phyloP scores from a whole-genome alignment of 2,797 vertebrate species.

The Cossypha dichroa region DNA sequence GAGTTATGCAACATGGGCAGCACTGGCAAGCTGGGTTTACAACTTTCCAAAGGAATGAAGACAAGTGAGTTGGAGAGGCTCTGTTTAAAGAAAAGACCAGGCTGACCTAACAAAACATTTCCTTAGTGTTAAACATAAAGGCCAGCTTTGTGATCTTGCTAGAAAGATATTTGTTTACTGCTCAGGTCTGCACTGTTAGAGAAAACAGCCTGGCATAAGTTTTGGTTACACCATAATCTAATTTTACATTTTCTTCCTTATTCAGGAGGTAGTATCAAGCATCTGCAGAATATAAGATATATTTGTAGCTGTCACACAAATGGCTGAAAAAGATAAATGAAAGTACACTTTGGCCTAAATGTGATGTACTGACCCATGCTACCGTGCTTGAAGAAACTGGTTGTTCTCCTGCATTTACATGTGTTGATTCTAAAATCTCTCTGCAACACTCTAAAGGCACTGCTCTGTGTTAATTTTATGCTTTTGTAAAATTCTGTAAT shows the following conservation, averaged over 20 bases:
- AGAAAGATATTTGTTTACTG: not conserved
- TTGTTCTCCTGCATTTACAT: not conserved
- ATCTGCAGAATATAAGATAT: not conserved
- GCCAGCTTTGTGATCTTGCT: not conserved
- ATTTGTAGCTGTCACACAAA: not conserved
- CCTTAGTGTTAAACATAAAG: not conserved
- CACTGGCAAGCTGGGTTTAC: not conserved
- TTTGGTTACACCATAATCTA: not conserved
- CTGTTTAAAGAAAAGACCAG: not conserved
- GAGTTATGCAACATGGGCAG: not conserved
- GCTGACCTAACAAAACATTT: not conserved
- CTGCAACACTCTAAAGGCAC: not conserved
- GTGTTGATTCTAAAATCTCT: not conserved
- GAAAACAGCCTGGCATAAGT: not conserved
- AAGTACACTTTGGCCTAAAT: not conserved
- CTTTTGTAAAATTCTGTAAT: not conserved
- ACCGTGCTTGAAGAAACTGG: rapidly evolving
- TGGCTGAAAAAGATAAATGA: not conserved
- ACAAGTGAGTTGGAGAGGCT: not conserved
- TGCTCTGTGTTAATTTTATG: not conserved
- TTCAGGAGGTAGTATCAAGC: not conserved
- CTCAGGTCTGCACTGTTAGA: not conserved
- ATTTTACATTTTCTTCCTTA: not conserved
- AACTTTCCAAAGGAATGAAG: not conserved
- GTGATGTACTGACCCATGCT: not conserved